Conservation (phyloP, 2,888 invertebrate species). For the Dynastes tityus region DNA sequence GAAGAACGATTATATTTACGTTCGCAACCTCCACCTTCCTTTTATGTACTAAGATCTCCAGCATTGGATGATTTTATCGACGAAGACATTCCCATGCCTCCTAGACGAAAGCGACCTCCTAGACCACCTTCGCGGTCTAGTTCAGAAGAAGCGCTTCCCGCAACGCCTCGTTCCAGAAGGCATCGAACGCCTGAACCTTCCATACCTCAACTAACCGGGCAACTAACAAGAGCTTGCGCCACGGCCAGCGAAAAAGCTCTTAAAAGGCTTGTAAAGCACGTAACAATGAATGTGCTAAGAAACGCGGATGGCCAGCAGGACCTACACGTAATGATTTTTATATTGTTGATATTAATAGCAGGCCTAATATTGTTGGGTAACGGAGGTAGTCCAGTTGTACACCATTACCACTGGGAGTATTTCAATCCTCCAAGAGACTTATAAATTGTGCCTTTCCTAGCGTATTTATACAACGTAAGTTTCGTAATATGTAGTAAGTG, state of each 20-base stretch:
- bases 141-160: conserved; percentile 59
- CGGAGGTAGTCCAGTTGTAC: conserved; percentile 79
- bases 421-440: conserved; percentile 84
- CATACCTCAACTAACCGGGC: conserved; percentile 80
- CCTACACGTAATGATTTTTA: conserved; percentile 83
- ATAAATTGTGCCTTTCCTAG: conserved; percentile 55
- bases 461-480: neutral
- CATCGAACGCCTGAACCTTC: conserved; percentile 75
- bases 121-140: conserved; percentile 63
- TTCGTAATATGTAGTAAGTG: neutral
- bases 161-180: conserved; percentile 57
- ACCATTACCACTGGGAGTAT: conserved; percentile 91
- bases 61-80: conserved; percentile 63
- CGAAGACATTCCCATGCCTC: conserved; percentile 68
- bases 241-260: conserved; percentile 77
- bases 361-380: conserved; percentile 84
- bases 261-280: conserved; percentile 79
- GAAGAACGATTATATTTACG: conserved; percentile 62
- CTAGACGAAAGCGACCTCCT: conserved; percentile 72
- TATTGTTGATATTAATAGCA: conserved; percentile 84
- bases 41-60: conserved; percentile 67
- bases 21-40: conserved; percentile 69
- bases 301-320: conserved; percentile 81
- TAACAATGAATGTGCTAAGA: conserved; percentile 75
- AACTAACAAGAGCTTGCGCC: conserved; percentile 81